phyloP scores from a whole-genome alignment of 2,888 invertebrate genomes.

The Dysmachus trigonus region DNA sequence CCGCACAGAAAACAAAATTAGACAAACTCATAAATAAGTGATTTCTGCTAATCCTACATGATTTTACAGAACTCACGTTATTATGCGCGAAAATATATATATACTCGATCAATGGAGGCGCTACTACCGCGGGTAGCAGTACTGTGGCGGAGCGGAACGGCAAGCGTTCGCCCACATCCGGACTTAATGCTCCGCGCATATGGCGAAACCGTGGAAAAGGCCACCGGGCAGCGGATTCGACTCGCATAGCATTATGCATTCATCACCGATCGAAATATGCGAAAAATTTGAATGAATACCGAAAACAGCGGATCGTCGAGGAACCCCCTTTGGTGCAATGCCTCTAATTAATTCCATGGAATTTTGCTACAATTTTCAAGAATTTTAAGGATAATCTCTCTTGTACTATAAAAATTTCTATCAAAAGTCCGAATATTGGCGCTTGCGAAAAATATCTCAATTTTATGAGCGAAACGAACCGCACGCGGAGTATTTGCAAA shows the following conservation, averaged over 20 bases:
- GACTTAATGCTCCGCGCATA: not conserved
- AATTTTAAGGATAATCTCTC: not conserved
- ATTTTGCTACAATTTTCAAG: not conserved
- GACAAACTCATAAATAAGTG: conserved; percentile 19
- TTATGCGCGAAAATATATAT: not conserved
- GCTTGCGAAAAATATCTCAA: conserved; percentile 2
- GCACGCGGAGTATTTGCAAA: not conserved
- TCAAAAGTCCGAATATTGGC: not conserved
- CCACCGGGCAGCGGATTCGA: not conserved
- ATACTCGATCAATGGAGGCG: not conserved
- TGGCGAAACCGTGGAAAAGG: conserved; percentile 7
- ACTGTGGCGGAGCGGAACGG: not conserved
- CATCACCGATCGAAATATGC: not conserved
- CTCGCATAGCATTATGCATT: not conserved
- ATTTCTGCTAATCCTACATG: conserved; percentile 10
- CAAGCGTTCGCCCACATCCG: conserved; percentile 11
- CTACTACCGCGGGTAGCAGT: not conserved
- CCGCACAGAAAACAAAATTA: not conserved
- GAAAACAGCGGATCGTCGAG: not conserved
- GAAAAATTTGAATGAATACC: not conserved
- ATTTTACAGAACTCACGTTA: not conserved
- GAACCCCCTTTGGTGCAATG: not conserved
- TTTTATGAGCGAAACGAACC: not conserved
- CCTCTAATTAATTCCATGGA: not conserved
- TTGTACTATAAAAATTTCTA: not conserved